Percentiles rank a stretch among this genome's conserved stretches.
These are phyloP conservation scores for Drosophila orena DNA, from an alignment of 1,140 invertebrate genomes.

Conservation along the genomic window DNA sequence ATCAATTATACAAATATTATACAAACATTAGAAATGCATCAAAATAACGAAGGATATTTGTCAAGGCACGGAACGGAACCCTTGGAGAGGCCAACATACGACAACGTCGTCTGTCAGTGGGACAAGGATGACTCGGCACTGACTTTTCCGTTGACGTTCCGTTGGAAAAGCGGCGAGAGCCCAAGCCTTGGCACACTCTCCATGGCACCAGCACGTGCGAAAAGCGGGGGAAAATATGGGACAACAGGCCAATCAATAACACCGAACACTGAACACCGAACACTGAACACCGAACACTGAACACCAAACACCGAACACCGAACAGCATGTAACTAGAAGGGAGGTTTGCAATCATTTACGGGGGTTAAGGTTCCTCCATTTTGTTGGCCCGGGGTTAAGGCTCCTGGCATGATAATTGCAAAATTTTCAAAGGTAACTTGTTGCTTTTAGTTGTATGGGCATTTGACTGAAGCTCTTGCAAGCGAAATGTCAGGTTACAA, in stretches of 20 bases:
- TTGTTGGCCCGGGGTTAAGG: conserved; percentile 12
- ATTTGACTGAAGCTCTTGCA: background rate
- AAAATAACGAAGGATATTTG: conserved; percentile 78
- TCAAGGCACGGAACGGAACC: conserved; percentile 53
- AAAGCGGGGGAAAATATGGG: conserved; percentile 2
- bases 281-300: conserved; percentile 13
- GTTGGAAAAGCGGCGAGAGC: background rate
- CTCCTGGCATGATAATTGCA: conserved; percentile 24
- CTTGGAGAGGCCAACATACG: conserved; percentile 1
- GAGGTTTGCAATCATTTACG: background rate
- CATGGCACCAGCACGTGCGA: conserved; percentile 14
- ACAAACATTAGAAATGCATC: conserved; percentile 81
- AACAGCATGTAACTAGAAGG: conserved; percentile 3
- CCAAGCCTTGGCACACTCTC: conserved; percentile 45
- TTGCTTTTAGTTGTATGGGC: background rate
- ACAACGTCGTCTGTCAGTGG: conserved; percentile 19
- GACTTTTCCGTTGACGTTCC: background rate
- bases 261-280: background rate
- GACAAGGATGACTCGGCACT: conserved; percentile 33
- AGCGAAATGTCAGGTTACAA: too few species aligned
- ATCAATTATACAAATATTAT: conserved; percentile 79
- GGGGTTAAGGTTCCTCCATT: conserved; percentile 25
- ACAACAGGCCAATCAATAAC: conserved; percentile 38
- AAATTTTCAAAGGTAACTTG: conserved; percentile 7
- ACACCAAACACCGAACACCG: conserved; percentile 6